These are phyloP conservation scores for Zelostemma sp. DNA, from an alignment of 1,140 invertebrate species.

Conservation along the genomic window DNA sequence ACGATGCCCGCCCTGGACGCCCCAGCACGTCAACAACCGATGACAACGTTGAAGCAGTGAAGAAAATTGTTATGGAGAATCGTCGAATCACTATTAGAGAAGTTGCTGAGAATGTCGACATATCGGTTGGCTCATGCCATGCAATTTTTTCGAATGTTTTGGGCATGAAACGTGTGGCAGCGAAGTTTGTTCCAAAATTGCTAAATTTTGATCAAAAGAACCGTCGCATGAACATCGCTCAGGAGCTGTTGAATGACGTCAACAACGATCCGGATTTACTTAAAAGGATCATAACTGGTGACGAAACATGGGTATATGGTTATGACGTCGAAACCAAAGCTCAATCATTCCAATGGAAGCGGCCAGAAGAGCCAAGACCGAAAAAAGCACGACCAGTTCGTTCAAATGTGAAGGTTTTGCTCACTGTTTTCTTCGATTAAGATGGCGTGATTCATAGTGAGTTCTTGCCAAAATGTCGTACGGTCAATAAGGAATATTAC, in stretches of 20 bases:
- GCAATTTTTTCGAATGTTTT: too few relatives aligned
- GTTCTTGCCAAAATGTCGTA: constrained; percentile 49
- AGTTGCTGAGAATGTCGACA: constrained; percentile 40
- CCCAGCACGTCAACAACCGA: too few relatives aligned
- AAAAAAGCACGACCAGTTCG: too few relatives aligned
- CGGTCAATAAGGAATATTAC: constrained; percentile 51
- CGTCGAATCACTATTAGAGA: too few relatives aligned
- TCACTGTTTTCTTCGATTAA: too few relatives aligned
- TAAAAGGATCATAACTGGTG: constrained; percentile 51
- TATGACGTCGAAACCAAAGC: not conserved
- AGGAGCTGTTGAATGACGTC: constrained; percentile 47
- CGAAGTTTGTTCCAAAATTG: constrained; percentile 15
- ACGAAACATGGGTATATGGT: constrained; percentile 49
- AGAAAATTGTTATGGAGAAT: constrained; percentile 47
- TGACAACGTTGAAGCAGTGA: too few relatives aligned
- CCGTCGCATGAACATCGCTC: constrained; percentile 38
- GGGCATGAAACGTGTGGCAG: constrained; percentile 24
- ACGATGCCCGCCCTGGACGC: too few relatives aligned
- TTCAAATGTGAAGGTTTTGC: too few relatives aligned
- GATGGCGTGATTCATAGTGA: too few relatives aligned
- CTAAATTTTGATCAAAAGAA: constrained; percentile 26
- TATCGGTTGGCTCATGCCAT: constrained; percentile 26
- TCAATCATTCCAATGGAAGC: constrained; percentile 14
- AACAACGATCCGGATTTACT: constrained; percentile 48
- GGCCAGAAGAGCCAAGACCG: too few relatives aligned